Percentiles rank a stretch among this genome's conserved stretches.
Conservation (phyloP, 2,888 invertebrate species). For the Phytoseiulus persimilis region DNA sequence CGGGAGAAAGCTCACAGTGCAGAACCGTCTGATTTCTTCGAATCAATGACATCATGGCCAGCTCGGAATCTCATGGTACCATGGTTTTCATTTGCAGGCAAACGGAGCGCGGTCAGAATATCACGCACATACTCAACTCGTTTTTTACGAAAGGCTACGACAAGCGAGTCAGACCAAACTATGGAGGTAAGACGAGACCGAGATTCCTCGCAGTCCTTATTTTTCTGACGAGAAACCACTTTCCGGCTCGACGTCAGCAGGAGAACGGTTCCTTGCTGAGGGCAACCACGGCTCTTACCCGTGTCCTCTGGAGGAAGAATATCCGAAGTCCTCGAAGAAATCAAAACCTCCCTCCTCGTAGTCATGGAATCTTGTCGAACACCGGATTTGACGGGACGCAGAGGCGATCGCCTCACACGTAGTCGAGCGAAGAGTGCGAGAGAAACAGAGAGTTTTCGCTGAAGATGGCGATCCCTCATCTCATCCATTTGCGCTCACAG, state of each 20-base stretch:
- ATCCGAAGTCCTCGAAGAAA: neutral
- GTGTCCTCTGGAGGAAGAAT: too few species aligned
- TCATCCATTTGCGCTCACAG: neutral
- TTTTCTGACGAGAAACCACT: too few species aligned
- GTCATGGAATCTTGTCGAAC: neutral
- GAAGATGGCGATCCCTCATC: neutral
- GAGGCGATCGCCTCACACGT: neutral
- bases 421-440: neutral
- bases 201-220: too few species aligned
- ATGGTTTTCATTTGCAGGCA: slow-evolving; percentile 7
- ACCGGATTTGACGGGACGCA: neutral
- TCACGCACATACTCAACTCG: slow-evolving; percentile 45
- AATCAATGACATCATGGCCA: neutral
- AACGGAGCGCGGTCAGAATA: slow-evolving; percentile 43
- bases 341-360: neutral
- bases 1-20: neutral
- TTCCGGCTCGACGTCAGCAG: neutral
- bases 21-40: too few species aligned
- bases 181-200: slow-evolving; percentile 70
- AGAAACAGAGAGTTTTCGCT: neutral
- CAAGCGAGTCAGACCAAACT: slow-evolving; percentile 98
- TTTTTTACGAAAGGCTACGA: slow-evolving; percentile 74
- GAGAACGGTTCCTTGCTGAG: neutral
- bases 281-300: too few species aligned
- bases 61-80: neutral